phyloP scores from a whole-genome alignment of 1,140 invertebrate genomes.

The Zelostemma sp. region DNA sequence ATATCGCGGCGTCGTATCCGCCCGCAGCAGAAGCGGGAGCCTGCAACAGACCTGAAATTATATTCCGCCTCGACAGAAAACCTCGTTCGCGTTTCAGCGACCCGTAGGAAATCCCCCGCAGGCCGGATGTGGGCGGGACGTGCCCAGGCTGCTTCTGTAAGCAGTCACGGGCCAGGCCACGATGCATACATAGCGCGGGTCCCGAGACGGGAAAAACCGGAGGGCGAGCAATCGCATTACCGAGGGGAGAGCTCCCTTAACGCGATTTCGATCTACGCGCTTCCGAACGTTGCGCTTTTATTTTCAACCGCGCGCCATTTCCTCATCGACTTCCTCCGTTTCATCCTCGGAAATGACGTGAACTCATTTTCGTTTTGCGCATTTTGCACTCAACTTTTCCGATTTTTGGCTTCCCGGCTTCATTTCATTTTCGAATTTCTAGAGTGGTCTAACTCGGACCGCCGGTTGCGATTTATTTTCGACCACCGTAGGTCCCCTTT shows the following conservation, averaged over 20 bases:
- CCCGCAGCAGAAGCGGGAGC: constrained; percentile 9
- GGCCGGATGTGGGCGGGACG: constrained; percentile 45
- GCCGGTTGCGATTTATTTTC: constrained; percentile 44
- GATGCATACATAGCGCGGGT: constrained; percentile 32
- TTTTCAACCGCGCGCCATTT: constrained; percentile 25
- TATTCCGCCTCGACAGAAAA: constrained; percentile 49
- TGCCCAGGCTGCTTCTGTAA: constrained; percentile 34
- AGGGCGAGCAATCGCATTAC: constrained; percentile 60
- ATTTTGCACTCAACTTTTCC: too few species aligned
- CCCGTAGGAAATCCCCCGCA: constrained; percentile 51
- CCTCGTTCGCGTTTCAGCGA: constrained; percentile 51
- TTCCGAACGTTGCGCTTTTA: constrained; percentile 16
- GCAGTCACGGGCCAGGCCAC: constrained; percentile 38
- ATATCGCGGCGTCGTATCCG: constrained; percentile 8
- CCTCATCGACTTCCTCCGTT: not conserved
- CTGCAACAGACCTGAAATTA: constrained; percentile 33
- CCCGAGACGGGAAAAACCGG: constrained; percentile 47
- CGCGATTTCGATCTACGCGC: constrained; percentile 55
- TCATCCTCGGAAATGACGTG: too few species aligned
- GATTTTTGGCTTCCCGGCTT: too few species aligned
- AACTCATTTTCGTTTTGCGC: too few species aligned
- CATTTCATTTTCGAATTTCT: too few species aligned
- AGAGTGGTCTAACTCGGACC: too few species aligned
- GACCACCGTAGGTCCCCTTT: constrained; percentile 22
- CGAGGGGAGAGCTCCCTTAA: constrained; percentile 48